Percentiles rank a stretch among this genome's conserved stretches.
phyloP scores from a whole-genome alignment of 1,140 invertebrate species.

The Acyrthosiphon pisum region DNA sequence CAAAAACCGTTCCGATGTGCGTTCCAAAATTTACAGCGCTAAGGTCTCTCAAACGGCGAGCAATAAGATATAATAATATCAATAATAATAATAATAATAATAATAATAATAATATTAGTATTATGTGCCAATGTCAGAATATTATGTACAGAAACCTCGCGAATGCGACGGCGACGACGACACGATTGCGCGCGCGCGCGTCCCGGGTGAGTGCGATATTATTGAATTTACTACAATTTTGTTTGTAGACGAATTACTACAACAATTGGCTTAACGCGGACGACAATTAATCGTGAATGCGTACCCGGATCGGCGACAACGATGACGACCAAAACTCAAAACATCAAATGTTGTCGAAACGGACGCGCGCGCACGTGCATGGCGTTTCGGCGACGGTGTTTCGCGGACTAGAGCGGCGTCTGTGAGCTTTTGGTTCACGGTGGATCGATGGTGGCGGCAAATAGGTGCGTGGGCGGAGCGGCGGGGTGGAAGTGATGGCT shows the following conservation, averaged over 20 bases:
- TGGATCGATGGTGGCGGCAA: constrained; percentile 48
- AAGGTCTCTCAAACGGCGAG: not conserved
- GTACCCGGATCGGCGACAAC: not conserved
- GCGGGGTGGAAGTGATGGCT: not conserved
- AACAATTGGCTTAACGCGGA: not conserved
- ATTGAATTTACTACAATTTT: not conserved
- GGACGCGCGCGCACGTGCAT: not conserved
- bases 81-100: not conserved
- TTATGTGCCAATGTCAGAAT: not conserved
- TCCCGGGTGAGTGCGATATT: not conserved
- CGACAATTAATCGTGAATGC: not conserved
- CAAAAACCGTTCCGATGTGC: not conserved
- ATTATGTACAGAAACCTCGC: not conserved
- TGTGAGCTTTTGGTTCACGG: constrained; percentile 15
- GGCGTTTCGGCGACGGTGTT: not conserved
- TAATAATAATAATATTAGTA: not conserved
- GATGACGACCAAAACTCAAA: not conserved
- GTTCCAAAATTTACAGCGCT: not conserved
- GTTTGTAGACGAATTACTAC: not conserved
- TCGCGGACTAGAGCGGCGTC: constrained; percentile 27
- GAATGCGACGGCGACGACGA: not conserved
- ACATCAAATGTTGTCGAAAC: not conserved
- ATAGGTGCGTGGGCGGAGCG: not conserved
- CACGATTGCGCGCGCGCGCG: not conserved
- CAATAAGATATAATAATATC: not conserved